Base-by-base conservation (phyloP, 2,888 invertebrate genomes). In the Ophion obscuratus region DNA sequence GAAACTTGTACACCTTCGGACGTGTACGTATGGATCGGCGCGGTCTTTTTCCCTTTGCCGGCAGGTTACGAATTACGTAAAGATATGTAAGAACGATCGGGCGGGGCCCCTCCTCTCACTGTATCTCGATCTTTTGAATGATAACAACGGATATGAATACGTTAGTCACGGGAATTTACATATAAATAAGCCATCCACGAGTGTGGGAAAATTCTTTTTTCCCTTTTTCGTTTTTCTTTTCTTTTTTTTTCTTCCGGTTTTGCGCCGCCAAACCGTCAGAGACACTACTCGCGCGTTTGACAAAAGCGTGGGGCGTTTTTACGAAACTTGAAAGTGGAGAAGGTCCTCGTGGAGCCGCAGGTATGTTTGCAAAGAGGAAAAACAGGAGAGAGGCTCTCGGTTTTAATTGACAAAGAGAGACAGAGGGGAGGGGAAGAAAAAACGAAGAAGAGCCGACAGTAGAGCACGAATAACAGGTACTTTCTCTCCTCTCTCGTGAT, bases 381-480 rank as follows among this genome's bases (percentile, higher is more conserved):
- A 71, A 71, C 73, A 2, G 9, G 59, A 1, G 14, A 70, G 53
- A 17, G 27, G 53, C 20, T 40, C 40, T 67, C 17, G 53, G 20
- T 61, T 68, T 47, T 44, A 68, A 68, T 68, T 68, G 24, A 68
- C 5, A 59, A 20, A 64, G 47, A 47, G 47, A 64, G 64, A 64
- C 24, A 73, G 11, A 36, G 40, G 2, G 40, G 47, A 10, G 24
- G 53, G 36, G 44, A 5, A 14, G 10, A 17, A 47, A 40, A 53
- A 47, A 59, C 24, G 24, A 53, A 57, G n/a, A 27, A 47, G 14
- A 71, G 47, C 14, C 10, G 57, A 81, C 61, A 68, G 70, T 44
- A 62, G 57, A 76, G 75, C 76, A 73, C 20, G 71, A 84, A 84
- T 81, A 84, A 78, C 81, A 83, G 76, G 74, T 77, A 86, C 83